Percentiles rank a stretch among this genome's conserved stretches.
Conservation (phyloP, 2,113 vertebrate species). For the Cephalopterus ornatus region DNA sequence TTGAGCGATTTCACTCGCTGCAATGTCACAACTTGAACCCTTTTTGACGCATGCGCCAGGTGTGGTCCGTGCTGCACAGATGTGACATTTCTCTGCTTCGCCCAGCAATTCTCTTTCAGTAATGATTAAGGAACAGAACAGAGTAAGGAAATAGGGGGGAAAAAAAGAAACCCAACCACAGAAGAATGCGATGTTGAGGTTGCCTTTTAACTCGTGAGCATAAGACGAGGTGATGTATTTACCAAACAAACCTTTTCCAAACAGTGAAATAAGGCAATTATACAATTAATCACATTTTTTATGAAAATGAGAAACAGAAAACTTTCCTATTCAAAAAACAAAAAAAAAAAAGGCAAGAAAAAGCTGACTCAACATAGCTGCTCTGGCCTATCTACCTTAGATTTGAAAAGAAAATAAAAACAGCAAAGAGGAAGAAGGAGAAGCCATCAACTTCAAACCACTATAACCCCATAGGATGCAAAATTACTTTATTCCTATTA, state of each 20-base stretch:
- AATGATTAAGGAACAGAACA: not conserved
- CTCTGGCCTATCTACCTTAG: not conserved
- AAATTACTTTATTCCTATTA: not conserved
- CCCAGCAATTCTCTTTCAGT: not conserved
- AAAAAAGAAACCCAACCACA: not conserved
- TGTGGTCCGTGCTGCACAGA: not conserved
- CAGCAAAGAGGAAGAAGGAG: not conserved
- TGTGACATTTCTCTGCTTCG: not conserved
- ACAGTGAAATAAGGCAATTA: not conserved
- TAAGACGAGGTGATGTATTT: not conserved
- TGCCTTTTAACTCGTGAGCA: not conserved
- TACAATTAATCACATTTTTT: not conserved
- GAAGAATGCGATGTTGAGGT: not conserved
- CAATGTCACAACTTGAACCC: not conserved
- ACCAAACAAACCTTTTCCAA: not conserved
- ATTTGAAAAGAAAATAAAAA: not conserved
- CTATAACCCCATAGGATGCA: not conserved
- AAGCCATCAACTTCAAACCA: not conserved
- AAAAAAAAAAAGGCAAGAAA: not conserved
- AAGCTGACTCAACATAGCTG: not conserved
- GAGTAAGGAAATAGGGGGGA: not conserved
- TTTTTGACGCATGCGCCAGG: fast-evolving
- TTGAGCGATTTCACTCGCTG: not conserved
- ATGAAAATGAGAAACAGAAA: not conserved
- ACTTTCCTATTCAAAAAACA: not conserved